phyloP scores from a whole-genome alignment of 2,888 invertebrate genomes.

The Hedya salicella region DNA sequence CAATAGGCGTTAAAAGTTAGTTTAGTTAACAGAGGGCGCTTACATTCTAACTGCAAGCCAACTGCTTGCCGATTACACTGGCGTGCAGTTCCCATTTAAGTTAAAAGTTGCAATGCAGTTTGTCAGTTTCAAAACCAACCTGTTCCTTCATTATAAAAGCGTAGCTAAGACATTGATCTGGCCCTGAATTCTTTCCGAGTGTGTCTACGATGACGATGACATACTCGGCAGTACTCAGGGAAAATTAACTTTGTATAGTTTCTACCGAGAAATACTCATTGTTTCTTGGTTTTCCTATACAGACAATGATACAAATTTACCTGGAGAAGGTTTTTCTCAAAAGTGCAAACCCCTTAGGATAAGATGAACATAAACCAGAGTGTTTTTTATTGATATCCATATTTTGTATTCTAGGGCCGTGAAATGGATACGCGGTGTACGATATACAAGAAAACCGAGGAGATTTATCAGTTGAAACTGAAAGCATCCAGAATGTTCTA shows the following conservation, averaged over 20 bases:
- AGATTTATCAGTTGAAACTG: slow-evolving; percentile 97
- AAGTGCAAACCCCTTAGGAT: neutral
- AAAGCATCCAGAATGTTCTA: slow-evolving; percentile 97
- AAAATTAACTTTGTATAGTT: slow-evolving; percentile 57
- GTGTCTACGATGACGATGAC: slow-evolving; percentile 44
- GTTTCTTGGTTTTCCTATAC: slow-evolving; percentile 61
- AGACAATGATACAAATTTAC: slow-evolving; percentile 51
- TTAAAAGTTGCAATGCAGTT: too few species aligned
- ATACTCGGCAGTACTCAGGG: slow-evolving; percentile 70
- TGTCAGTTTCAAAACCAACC: too few species aligned
- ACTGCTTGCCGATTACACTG: too few species aligned
- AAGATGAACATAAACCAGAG: neutral
- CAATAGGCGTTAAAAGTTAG: too few species aligned
- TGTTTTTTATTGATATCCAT: neutral
- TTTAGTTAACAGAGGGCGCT: too few species aligned
- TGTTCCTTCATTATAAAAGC: neutral
- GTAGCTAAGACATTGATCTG: neutral
- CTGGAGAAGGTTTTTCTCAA: neutral
- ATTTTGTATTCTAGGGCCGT: slow-evolving; percentile 86
- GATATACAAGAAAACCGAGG: slow-evolving; percentile 99
- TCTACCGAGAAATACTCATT: slow-evolving; percentile 55
- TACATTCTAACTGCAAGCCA: too few species aligned
- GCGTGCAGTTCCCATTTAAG: too few species aligned
- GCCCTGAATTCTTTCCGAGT: slow-evolving; percentile 72
- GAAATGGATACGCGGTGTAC: slow-evolving; percentile 98